Percentiles rank a stretch among this genome's conserved stretches.
These are phyloP conservation scores for Cyprinodon diabolis DNA, from an alignment of 2,797 vertebrate species.

Conservation along the genomic window DNA sequence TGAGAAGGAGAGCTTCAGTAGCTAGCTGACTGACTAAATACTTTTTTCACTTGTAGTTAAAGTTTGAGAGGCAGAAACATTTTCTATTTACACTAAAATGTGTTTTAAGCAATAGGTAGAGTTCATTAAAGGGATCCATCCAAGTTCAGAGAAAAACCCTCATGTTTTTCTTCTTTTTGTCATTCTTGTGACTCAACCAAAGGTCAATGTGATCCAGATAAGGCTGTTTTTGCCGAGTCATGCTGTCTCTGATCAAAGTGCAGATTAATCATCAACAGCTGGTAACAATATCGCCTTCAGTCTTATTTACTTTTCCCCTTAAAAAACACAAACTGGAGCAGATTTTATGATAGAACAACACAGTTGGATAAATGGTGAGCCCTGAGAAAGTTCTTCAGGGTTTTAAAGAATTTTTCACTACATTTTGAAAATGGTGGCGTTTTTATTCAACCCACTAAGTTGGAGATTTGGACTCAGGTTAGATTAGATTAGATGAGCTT, in stretches of 20 bases:
- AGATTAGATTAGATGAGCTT: no score
- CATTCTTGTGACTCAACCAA: constrained; percentile 20
- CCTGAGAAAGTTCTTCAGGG: neutral
- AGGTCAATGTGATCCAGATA: constrained; percentile 32
- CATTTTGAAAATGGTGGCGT: neutral
- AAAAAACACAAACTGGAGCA: neutral
- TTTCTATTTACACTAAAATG: neutral
- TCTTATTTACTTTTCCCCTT: neutral
- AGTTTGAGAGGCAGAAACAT: neutral
- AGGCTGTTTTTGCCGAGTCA: constrained; percentile 14
- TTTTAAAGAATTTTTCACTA: neutral
- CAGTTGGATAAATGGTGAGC: neutral
- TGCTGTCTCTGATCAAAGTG: neutral
- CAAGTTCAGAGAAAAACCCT: constrained; percentile 7
- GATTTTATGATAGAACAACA: neutral
- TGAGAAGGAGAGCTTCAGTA: no score
- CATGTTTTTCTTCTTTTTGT: neutral
- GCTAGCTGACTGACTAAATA: no score
- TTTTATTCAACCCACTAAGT: no score
- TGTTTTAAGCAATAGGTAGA: neutral
- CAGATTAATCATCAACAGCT: neutral
- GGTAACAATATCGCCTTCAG: neutral
- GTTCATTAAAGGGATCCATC: neutral
- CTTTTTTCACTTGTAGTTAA: neutral
- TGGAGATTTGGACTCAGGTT: no score